phyloP scores from a whole-genome alignment of 2,113 vertebrate genomes.

The Xiphias gladius region DNA sequence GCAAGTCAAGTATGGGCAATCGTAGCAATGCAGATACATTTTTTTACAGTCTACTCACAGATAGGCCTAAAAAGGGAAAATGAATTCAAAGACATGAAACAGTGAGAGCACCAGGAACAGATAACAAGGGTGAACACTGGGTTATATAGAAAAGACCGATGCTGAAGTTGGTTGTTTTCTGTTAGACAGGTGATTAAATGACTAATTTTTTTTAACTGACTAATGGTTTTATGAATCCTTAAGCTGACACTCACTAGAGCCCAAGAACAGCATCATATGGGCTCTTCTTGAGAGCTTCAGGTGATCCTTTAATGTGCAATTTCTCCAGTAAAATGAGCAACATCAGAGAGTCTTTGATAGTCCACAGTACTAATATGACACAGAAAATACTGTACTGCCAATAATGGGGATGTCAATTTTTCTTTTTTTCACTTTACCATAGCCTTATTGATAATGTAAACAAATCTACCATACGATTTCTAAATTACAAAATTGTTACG shows the following conservation, averaged over 20 bases:
- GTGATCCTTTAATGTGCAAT: slow-evolving; percentile 1
- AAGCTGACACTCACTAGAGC: slow-evolving; percentile 34
- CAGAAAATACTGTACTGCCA: not conserved
- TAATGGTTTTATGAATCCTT: slow-evolving; percentile 66
- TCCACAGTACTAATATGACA: not conserved
- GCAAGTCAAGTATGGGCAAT: not conserved
- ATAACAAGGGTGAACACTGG: not conserved
- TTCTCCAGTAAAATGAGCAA: slow-evolving; percentile 7
- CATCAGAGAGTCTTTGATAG: not conserved
- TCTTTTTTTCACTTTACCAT: not conserved
- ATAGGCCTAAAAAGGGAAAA: not conserved
- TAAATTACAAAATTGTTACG: not conserved
- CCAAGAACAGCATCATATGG: slow-evolving; percentile 23
- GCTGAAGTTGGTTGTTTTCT: slow-evolving; percentile 31
- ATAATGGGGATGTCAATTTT: not conserved
- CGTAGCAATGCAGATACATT: not conserved
- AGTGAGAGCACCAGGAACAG: not conserved
- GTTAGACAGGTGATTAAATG: slow-evolving; percentile 46
- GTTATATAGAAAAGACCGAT: not conserved
- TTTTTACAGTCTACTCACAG: not conserved
- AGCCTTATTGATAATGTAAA: not conserved
- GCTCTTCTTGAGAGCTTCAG: slow-evolving; percentile 43
- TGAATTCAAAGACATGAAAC: not conserved
- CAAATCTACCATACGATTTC: not conserved
- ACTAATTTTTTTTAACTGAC: slow-evolving; percentile 56